A percentile compares a stretch with the other conserved stretches of the same genome.
Conservation (phyloP, 2,888 invertebrate genomes). For the Parnassius smintheus region DNA sequence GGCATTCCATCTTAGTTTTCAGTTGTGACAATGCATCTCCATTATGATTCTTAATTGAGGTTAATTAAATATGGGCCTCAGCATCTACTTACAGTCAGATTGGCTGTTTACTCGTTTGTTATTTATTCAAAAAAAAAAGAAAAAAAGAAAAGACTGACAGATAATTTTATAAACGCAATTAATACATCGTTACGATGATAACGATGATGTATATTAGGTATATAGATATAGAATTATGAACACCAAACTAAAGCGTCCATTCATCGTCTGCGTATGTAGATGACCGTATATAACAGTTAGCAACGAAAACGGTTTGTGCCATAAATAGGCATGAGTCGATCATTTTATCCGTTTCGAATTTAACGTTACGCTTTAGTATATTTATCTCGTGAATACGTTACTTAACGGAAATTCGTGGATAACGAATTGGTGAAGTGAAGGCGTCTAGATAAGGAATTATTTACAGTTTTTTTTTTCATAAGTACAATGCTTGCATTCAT, state of each 20-base stretch:
- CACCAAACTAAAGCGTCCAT: constrained; percentile 53
- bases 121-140: too few relatives aligned
- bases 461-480: too few relatives aligned
- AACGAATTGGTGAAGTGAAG: too few relatives aligned
- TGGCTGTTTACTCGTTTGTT: too few relatives aligned
- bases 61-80: too few relatives aligned
- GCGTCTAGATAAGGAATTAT: too few relatives aligned
- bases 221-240: not conserved
- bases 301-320: constrained; percentile 60
- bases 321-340: constrained; percentile 75
- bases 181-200: not conserved
- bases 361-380: constrained; percentile 9
- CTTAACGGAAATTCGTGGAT: constrained; percentile 7
- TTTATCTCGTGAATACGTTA: constrained; percentile 7
- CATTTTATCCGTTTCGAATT: constrained; percentile 27
- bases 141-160: too few relatives aligned
- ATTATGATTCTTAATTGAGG: too few relatives aligned
- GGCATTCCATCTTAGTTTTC: too few relatives aligned
- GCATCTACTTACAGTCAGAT: too few relatives aligned
- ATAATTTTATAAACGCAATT: not conserved
- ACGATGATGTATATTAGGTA: not conserved
- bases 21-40: too few relatives aligned
- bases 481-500: too few relatives aligned
- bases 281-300: constrained; percentile 48
- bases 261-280: constrained; percentile 52